Evolutionary conservation across 1,140 invertebrate species (phyloP).

Genomic region (Drosophila micromelanica): DNA sequence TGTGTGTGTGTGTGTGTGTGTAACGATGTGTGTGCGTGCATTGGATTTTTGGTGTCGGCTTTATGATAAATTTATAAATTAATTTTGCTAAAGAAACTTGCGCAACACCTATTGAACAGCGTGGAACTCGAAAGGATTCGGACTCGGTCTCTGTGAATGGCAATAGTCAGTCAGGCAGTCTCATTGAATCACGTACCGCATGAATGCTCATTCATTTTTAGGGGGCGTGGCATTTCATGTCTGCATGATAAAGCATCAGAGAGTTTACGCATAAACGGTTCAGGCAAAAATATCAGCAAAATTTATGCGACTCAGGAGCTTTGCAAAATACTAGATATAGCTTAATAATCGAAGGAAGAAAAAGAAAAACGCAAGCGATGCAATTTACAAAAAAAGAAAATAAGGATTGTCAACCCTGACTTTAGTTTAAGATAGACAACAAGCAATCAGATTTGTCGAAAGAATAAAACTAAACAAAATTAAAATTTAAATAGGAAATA

Average conservation of each 20-base stretch:
- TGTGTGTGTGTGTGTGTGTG: neutral
- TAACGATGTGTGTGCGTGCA: constrained; percentile 22
- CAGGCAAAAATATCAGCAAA: constrained; percentile 23
- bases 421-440: too few relatives aligned
- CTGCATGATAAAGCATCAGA: constrained; percentile 31
- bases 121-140: constrained; percentile 20
- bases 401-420: neutral
- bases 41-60: constrained; percentile 34
- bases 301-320: constrained; percentile 13
- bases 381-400: neutral
- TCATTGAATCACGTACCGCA: constrained; percentile 27
- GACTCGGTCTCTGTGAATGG: constrained; percentile 1
- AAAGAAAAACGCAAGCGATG: neutral
- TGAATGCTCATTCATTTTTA: constrained; percentile 33
- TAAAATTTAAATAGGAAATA: too few relatives aligned
- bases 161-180: neutral
- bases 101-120: constrained; percentile 32
- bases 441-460: too few relatives aligned
- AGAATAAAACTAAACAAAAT: too few relatives aligned
- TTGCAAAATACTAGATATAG: neutral
- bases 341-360: neutral
- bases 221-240: constrained; percentile 36
- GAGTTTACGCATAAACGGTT: constrained; percentile 31
- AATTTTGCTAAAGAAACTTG: constrained; percentile 41
- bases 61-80: constrained; percentile 64